A percentile compares a stretch with the other conserved stretches of the same genome.
Conservation (phyloP, 2,113 vertebrate genomes). For the Bufo gargarizans region DNA sequence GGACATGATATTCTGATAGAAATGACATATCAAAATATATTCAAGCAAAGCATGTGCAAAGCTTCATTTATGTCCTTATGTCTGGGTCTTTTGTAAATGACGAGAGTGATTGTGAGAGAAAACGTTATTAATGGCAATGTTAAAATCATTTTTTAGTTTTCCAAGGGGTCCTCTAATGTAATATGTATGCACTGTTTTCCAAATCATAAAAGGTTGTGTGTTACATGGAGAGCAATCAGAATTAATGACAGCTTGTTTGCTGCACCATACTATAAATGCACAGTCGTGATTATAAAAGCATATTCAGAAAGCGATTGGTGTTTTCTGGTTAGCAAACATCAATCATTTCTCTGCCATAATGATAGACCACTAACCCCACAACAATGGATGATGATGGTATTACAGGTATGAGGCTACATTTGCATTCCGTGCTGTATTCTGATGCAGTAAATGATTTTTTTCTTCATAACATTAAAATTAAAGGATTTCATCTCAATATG, state of each 20-base stretch:
- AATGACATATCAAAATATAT: background rate
- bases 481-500: background rate
- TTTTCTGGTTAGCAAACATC: background rate
- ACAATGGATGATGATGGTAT: background rate
- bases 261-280: background rate
- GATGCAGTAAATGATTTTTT: background rate
- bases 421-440: background rate
- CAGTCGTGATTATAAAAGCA: slow-evolving; percentile 1
- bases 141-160: slow-evolving; percentile 4
- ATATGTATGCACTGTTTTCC: background rate
- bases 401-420: background rate
- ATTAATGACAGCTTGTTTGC: background rate
- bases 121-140: background rate
- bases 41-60: background rate
- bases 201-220: slow-evolving; percentile 6
- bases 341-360: slow-evolving; percentile 9
- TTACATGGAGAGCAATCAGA: slow-evolving; percentile 7
- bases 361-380: background rate
- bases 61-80: background rate
- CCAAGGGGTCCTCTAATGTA: background rate
- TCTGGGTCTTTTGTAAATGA: background rate
- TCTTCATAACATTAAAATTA: background rate
- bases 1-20: background rate
- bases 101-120: background rate
- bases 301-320: background rate